These are phyloP conservation scores for Peromyscus nudipes DNA, from an alignment of 2,797 vertebrate species.

Conservation along the genomic window DNA sequence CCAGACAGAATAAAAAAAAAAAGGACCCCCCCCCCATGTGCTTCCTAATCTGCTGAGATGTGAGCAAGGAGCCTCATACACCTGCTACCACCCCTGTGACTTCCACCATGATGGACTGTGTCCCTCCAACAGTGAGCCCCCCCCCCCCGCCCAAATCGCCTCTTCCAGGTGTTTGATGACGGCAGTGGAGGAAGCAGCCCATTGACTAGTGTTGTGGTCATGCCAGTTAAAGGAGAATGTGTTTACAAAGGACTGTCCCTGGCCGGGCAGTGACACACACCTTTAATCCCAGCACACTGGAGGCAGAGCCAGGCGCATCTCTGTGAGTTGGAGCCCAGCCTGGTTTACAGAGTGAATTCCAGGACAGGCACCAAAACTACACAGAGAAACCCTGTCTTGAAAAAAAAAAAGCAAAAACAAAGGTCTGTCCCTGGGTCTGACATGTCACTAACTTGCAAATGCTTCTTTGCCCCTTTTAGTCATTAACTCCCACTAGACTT, in stretches of 20 bases:
- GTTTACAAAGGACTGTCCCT: neutral
- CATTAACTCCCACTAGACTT: neutral
- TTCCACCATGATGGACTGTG: neutral
- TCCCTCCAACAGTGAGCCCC: neutral
- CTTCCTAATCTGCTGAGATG: neutral
- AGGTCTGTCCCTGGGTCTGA: neutral
- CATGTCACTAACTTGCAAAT: neutral
- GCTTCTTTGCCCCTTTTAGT: neutral
- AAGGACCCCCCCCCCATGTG: no score
- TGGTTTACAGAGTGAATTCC: no score
- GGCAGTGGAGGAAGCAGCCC: neutral
- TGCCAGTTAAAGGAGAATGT: neutral
- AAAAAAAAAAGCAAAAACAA: no score
- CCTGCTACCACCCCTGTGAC: neutral
- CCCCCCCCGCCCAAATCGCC: neutral
- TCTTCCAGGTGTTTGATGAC: no score
- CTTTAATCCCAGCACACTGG: no score
- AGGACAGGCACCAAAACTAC: no score
- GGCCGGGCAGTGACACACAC: no score
- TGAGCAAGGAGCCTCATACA: neutral
- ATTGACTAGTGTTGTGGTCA: neutral
- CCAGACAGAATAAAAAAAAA: neutral
- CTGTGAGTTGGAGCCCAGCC: no score
- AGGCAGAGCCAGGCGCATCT: no score
- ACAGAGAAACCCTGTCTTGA: no score